Base-by-base conservation (phyloP, 2,888 invertebrate species). In the Zaprionus obscuricornis region DNA sequence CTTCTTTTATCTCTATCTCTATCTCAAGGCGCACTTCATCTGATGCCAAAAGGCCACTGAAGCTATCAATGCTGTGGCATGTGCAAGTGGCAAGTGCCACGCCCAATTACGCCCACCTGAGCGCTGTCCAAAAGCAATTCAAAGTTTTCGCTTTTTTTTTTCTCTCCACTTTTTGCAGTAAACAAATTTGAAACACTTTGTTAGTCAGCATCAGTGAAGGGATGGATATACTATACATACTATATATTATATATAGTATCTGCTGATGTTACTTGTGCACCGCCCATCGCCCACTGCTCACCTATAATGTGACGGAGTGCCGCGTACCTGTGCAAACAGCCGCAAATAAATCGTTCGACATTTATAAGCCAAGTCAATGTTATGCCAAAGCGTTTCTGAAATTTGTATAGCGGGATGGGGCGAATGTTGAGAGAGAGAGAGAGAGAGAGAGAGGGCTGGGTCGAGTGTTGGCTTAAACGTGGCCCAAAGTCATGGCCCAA, bases 341-440 rank as follows among this genome's bases (percentile, higher is more conserved):
- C 85, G 76, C 84, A 85, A 85, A 81, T 81, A 81, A 83, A 81
- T 81, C 81, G 85, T 66, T 85, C 62, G 77, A 83, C 81, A 85
- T 81, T 81, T 85, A 81, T 81, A 81, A 81, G 77, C 84, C 77
- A 82, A n/a, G 85, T 85, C 76, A 83, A 85, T 85, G 84, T 81
- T 81, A 73, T 85, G 76, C 69, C 54, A 68, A 72, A 74, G 72
- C 58, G 62, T 57, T 63, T 51, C 66, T 72, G 56, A 78, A 78
- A 77, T 74, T 74, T 74, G 66, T 70, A 54, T 77, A 56, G 2
- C n/a, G 24, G 50, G 36, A 2, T 3, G 10, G 43, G 18, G 2
- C n/a, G 22, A 2, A 7, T 8, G 16, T n/a, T 8, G 7, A 11
- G 5, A 13, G 4, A 27, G 22, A 14, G 5, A 4, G 6, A 4